Percentiles rank a stretch among this genome's conserved stretches.
phyloP scores from a whole-genome alignment of 2,888 invertebrate species.

The Troides oblongomaculatus region DNA sequence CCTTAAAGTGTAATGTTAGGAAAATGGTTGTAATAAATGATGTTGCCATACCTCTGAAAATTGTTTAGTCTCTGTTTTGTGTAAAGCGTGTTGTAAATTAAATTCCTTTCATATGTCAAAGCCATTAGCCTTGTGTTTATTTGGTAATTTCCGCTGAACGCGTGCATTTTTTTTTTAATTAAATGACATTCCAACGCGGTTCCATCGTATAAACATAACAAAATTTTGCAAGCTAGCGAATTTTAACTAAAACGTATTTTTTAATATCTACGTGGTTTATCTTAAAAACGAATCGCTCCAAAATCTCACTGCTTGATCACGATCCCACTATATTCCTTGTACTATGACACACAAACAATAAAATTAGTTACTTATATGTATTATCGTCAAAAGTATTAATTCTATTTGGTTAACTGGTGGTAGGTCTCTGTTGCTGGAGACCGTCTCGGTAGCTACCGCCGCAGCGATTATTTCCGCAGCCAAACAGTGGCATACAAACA shows the following conservation, averaged over 20 bases:
- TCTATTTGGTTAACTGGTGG: no score
- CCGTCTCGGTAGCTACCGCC: no score
- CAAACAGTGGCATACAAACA: no score
- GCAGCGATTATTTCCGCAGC: no score
- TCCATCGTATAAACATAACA: slow-evolving; percentile 13
- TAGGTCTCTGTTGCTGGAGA: no score
- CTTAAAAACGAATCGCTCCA: not conserved
- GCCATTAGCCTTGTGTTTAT: slow-evolving; percentile 29
- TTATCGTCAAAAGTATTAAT: no score
- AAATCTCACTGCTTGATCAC: no score
- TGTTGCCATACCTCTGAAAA: slow-evolving; percentile 11
- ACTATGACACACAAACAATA: no score
- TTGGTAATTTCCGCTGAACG: slow-evolving; percentile 29
- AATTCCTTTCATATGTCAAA: slow-evolving; percentile 31
- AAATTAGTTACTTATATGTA: no score
- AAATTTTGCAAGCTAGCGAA: slow-evolving; percentile 8
- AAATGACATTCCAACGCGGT: slow-evolving; percentile 25
- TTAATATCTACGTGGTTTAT: slow-evolving; percentile 6
- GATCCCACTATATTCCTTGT: no score
- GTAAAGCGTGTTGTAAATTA: slow-evolving; percentile 27
- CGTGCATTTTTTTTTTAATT: slow-evolving; percentile 27
- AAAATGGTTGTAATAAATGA: slow-evolving; percentile 21
- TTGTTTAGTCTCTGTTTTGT: slow-evolving; percentile 26
- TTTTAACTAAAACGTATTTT: slow-evolving; percentile 7
- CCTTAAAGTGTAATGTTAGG: slow-evolving; percentile 2